A percentile compares a stretch with the other conserved stretches of the same genome.
These are phyloP conservation scores for Agrotis ipsilon DNA, from an alignment of 2,888 invertebrate genomes.

Conservation along the genomic window DNA sequence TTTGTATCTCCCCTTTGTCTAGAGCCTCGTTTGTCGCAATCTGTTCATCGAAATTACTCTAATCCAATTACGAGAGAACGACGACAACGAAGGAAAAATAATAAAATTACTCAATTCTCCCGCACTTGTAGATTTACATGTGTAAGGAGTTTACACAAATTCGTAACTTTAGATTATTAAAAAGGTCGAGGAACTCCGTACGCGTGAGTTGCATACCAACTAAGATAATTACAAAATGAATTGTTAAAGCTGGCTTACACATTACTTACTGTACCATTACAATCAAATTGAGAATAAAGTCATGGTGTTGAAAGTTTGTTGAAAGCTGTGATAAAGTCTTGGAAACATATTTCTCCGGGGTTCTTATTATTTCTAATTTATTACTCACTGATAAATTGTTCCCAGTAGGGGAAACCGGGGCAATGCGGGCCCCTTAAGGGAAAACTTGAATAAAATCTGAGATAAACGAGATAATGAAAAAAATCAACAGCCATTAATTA, in stretches of 20 bases:
- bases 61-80: conserved; percentile 74
- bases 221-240: conserved; percentile 46
- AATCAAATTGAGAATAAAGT: conserved; percentile 32
- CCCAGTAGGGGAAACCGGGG: too few species aligned
- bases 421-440: too few species aligned
- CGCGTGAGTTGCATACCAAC: conserved; percentile 47
- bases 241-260: conserved; percentile 38
- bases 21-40: conserved; percentile 73
- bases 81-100: conserved; percentile 66
- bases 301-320: conserved; percentile 13
- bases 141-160: conserved; percentile 58
- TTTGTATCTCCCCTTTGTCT: conserved; percentile 65
- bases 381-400: background rate
- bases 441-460: too few species aligned
- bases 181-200: conserved; percentile 40
- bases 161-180: conserved; percentile 57
- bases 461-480: too few species aligned
- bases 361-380: conserved; percentile 6
- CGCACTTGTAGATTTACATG: conserved; percentile 59
- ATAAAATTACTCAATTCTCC: conserved; percentile 67
- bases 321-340: background rate
- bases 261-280: conserved; percentile 30
- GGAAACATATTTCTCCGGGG: background rate
- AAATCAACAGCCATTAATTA: too few species aligned
- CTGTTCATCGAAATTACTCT: conserved; percentile 76